Percentiles rank a stretch among this genome's conserved stretches.
Evolutionary conservation across 2,888 invertebrate genomes (phyloP).

Genomic region (Galerucella calmariensis): DNA sequence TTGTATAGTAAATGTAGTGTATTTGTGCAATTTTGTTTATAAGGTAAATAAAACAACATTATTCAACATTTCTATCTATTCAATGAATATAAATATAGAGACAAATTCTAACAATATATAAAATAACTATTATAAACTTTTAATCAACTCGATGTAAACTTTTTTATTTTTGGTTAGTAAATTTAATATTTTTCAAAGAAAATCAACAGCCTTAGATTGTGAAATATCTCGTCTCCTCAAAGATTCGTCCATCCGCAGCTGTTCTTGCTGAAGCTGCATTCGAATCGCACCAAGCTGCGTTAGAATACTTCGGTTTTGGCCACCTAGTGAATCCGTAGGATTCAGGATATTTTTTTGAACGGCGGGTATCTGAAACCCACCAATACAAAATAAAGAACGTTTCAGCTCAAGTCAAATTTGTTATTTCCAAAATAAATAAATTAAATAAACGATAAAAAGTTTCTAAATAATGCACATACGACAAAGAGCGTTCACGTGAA

Average conservation of each 20-base stretch:
- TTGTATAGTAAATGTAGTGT: no score
- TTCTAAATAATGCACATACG: background rate
- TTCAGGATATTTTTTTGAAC: conserved; percentile 73
- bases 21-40: background rate
- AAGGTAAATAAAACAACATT: conserved; percentile 16
- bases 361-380: conserved; percentile 68
- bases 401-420: background rate
- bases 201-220: conserved; percentile 64
- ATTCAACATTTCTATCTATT: conserved; percentile 46
- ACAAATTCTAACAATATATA: conserved; percentile 60
- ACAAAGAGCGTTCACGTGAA: no score
- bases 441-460: background rate
- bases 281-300: conserved; percentile 77
- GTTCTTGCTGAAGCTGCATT: conserved; percentile 75
- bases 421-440: background rate
- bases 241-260: conserved; percentile 70
- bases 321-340: conserved; percentile 62
- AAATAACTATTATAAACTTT: conserved; percentile 56
- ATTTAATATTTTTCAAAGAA: conserved; percentile 54
- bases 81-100: conserved; percentile 60
- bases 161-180: conserved; percentile 40
- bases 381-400: conserved; percentile 32
- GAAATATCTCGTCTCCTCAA: conserved; percentile 60
- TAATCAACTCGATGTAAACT: conserved; percentile 55
- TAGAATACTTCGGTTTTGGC: conserved; percentile 69